A percentile compares a stretch with the other conserved stretches of the same genome.
phyloP scores from a whole-genome alignment of 2,113 vertebrate species.

The Actenoides hombroni region DNA sequence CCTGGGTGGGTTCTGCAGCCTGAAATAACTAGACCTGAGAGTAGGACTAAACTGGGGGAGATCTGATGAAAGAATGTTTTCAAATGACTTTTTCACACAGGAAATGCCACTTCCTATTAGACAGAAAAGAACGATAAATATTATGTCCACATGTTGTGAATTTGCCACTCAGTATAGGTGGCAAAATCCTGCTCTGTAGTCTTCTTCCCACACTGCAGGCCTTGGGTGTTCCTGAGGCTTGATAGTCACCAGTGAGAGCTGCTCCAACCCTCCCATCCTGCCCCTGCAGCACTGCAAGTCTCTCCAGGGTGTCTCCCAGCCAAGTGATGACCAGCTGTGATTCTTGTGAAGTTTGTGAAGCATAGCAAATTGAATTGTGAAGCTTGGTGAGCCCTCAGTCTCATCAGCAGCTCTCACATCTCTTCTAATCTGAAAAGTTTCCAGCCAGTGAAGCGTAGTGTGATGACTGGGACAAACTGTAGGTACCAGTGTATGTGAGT shows the following conservation, averaged over 20 bases:
- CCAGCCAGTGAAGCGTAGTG: neutral
- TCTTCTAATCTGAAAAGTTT: neutral
- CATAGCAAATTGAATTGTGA: neutral
- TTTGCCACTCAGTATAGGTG: neutral
- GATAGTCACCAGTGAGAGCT: neutral
- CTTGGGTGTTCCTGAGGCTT: neutral
- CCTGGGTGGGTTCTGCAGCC: neutral
- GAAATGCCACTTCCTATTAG: neutral
- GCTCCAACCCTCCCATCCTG: neutral
- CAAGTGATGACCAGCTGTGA: neutral
- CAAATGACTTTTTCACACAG: neutral
- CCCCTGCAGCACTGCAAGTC: neutral
- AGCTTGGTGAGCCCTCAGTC: neutral
- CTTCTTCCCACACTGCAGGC: neutral
- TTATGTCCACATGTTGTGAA: neutral
- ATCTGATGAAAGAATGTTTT: neutral
- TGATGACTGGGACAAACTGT: neutral
- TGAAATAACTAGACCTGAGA: neutral
- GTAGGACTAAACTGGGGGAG: neutral
- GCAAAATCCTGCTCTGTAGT: neutral
- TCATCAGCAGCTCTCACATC: neutral
- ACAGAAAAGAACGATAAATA: neutral
- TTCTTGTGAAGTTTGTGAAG: neutral
- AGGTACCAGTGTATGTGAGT: fast-evolving
- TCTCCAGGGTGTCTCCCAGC: neutral